These are phyloP conservation scores for Propithecus perrieri DNA, from an alignment of 2,797 vertebrate genomes.

Conservation along the genomic window DNA sequence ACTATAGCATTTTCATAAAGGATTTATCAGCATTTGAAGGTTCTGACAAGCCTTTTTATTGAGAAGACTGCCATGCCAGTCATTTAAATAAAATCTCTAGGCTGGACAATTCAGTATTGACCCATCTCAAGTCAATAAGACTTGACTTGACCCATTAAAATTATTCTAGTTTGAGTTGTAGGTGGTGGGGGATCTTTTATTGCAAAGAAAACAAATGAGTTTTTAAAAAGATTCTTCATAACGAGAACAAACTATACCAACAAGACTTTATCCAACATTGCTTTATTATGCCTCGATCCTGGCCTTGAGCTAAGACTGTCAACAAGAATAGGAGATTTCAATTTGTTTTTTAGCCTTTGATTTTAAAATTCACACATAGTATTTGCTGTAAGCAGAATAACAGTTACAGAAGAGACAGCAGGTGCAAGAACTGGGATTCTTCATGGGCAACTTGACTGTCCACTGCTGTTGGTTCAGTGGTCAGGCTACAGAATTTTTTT, in stretches of 20 bases:
- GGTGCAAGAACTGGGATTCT: background rate
- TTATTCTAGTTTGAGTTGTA: background rate
- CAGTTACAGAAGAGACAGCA: slow-evolving; percentile 12
- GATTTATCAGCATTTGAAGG: slow-evolving; percentile 16
- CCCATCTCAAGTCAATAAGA: background rate
- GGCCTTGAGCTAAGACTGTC: slow-evolving; percentile 49
- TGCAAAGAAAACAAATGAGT: background rate
- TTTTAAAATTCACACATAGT: slow-evolving; percentile 62
- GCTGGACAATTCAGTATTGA: background rate
- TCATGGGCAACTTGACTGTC: background rate
- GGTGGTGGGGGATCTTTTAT: background rate
- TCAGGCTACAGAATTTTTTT: background rate
- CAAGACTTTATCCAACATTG: background rate
- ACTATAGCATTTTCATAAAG: background rate
- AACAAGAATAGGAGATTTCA: slow-evolving; percentile 48
- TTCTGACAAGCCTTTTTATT: slow-evolving; percentile 9
- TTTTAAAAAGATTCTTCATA: slow-evolving; percentile 6
- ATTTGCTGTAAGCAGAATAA: slow-evolving; percentile 66
- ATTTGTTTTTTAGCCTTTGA: slow-evolving; percentile 63
- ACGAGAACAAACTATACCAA: slow-evolving; percentile 34
- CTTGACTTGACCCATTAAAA: background rate
- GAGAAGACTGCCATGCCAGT: background rate
- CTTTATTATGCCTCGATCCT: slow-evolving; percentile 10
- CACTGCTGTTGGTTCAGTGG: background rate
- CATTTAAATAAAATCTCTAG: slow-evolving; percentile 30